phyloP scores from a whole-genome alignment of 2,797 vertebrate species.

The Ciconia nigra region DNA sequence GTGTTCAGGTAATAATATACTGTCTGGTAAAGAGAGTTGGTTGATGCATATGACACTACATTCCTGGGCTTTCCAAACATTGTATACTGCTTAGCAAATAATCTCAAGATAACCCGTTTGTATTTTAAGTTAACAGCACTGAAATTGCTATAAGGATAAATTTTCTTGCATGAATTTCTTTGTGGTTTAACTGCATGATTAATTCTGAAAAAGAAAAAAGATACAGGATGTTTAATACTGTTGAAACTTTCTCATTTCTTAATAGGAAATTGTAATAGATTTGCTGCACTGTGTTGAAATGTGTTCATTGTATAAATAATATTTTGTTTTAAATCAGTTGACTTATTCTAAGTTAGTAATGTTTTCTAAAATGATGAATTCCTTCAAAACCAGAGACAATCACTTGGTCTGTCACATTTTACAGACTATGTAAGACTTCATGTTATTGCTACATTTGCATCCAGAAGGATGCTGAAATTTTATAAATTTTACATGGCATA shows the following conservation, averaged over 20 bases:
- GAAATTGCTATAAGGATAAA: neutral
- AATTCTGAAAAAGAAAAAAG: neutral
- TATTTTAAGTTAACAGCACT: neutral
- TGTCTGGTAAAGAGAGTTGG: neutral
- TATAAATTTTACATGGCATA: neutral
- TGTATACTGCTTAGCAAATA: neutral
- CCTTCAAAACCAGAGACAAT: neutral
- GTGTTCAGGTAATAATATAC: neutral
- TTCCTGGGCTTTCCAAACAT: neutral
- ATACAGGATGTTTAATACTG: neutral
- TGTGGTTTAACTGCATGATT: neutral
- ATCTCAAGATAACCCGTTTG: neutral
- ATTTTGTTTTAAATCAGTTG: neutral
- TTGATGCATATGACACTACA: neutral
- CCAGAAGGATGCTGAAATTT: neutral
- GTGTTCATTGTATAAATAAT: neutral
- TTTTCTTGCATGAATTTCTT: neutral
- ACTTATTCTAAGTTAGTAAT: neutral
- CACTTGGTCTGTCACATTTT: neutral
- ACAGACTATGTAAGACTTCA: neutral
- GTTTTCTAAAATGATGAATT: neutral
- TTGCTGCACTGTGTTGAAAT: neutral
- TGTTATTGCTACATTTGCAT: neutral
- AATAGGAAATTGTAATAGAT: neutral
- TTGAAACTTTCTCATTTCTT: neutral